These are phyloP conservation scores for Pachyramphus minor DNA, from an alignment of 2,113 vertebrate genomes.

Conservation along the genomic window DNA sequence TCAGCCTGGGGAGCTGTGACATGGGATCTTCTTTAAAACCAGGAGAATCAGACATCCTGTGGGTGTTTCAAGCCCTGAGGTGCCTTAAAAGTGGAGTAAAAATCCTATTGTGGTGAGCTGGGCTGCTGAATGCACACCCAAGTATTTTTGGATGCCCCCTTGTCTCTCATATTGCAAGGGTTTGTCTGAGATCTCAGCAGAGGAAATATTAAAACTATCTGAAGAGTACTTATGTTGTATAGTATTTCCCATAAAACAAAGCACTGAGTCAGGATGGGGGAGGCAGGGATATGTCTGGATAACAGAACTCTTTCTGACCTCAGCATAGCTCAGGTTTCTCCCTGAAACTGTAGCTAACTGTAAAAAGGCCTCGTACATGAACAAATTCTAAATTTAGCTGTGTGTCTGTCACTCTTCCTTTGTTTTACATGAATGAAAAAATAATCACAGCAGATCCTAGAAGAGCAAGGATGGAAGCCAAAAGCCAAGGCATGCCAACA, in stretches of 20 bases:
- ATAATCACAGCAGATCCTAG: background rate
- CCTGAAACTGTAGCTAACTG: background rate
- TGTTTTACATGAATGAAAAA: conserved; percentile 23
- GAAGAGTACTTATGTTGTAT: background rate
- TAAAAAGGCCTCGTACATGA: background rate
- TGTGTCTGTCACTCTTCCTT: background rate
- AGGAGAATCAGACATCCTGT: background rate
- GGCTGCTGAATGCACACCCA: background rate
- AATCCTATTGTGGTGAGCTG: background rate
- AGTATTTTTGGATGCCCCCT: background rate
- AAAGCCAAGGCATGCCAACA: background rate
- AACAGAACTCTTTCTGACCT: background rate
- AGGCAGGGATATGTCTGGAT: background rate
- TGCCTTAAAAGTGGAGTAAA: background rate
- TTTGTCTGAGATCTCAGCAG: background rate
- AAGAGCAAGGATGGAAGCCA: background rate
- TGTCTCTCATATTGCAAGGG: background rate
- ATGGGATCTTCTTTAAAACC: background rate
- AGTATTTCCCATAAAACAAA: background rate
- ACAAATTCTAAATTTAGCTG: background rate
- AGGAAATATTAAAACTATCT: background rate
- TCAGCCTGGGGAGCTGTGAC: background rate
- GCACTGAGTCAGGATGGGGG: background rate
- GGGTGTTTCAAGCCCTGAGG: background rate
- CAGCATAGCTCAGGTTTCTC: background rate